Conservation (phyloP, 1,140 invertebrate species). For the Spodoptera frugiperda region DNA sequence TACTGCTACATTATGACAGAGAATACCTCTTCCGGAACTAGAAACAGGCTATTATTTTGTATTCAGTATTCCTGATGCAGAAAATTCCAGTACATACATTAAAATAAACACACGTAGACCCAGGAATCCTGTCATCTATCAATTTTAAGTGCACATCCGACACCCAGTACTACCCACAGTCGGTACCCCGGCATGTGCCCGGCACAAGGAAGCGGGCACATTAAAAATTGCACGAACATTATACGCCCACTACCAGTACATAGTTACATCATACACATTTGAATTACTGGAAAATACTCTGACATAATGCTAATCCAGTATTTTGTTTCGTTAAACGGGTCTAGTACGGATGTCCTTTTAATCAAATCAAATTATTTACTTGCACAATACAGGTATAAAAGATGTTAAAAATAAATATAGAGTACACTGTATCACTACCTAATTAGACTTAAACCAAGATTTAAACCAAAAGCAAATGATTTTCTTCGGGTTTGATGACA, state of each 20-base stretch:
- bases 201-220: neutral
- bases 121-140: neutral
- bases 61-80: neutral
- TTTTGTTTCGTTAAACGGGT: no score
- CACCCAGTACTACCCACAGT: slow-evolving; percentile 15
- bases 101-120: neutral
- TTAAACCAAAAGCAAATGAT: no score
- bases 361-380: no score
- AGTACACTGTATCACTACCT: no score
- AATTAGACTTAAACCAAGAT: no score
- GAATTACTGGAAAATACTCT: neutral
- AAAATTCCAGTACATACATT: neutral
- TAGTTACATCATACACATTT: slow-evolving; percentile 1
- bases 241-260: neutral
- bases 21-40: no score
- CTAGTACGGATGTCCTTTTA: no score
- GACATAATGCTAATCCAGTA: neutral
- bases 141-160: slow-evolving; percentile 1
- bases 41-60: neutral
- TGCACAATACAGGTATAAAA: no score
- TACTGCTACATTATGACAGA: no score
- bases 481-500: no score
- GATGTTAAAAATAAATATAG: no score
- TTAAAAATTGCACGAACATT: slow-evolving; percentile 31
- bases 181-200: no score